phyloP scores from a whole-genome alignment of 1,140 invertebrate genomes.

The Antheraea pernyi region DNA sequence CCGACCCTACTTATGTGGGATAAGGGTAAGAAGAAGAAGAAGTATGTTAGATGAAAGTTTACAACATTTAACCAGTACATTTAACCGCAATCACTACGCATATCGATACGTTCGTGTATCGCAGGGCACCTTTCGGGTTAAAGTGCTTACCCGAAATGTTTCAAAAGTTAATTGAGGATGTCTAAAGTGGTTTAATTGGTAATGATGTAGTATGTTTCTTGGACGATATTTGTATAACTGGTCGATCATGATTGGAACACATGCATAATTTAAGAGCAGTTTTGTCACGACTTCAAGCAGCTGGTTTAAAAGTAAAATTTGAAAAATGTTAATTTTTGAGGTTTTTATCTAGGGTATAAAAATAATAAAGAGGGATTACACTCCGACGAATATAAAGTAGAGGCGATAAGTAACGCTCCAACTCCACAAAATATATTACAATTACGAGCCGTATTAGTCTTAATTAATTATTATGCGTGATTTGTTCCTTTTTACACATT shows the following conservation, averaged over 20 bases:
- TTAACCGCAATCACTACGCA: slow-evolving; percentile 44
- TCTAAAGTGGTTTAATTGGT: slow-evolving; percentile 21
- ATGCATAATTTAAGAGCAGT: slow-evolving; percentile 18
- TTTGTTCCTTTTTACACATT: too few relatives aligned
- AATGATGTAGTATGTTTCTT: slow-evolving; percentile 25
- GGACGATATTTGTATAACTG: slow-evolving; percentile 37
- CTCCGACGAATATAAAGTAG: slow-evolving; percentile 19
- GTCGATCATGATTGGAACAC: neutral
- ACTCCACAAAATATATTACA: too few relatives aligned
- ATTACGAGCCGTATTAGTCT: slow-evolving; percentile 18
- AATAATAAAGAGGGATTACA: slow-evolving; percentile 22
- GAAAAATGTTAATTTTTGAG: slow-evolving; percentile 20
- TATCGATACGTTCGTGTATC: slow-evolving; percentile 35
- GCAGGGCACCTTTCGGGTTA: too few relatives aligned
- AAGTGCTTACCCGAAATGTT: too few relatives aligned
- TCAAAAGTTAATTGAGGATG: slow-evolving; percentile 41
- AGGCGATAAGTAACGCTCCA: slow-evolving; percentile 18
- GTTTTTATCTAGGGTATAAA: slow-evolving; percentile 24
- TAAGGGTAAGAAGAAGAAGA: too few relatives aligned
- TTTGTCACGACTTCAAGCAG: slow-evolving; percentile 8
- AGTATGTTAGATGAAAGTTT: too few relatives aligned
- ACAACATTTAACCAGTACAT: too few relatives aligned
- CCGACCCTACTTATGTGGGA: too few relatives aligned
- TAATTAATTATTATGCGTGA: too few relatives aligned
- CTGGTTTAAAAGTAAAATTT: slow-evolving; percentile 21